Conservation (phyloP, 2,797 vertebrate species). For the Nothura maculosa region DNA sequence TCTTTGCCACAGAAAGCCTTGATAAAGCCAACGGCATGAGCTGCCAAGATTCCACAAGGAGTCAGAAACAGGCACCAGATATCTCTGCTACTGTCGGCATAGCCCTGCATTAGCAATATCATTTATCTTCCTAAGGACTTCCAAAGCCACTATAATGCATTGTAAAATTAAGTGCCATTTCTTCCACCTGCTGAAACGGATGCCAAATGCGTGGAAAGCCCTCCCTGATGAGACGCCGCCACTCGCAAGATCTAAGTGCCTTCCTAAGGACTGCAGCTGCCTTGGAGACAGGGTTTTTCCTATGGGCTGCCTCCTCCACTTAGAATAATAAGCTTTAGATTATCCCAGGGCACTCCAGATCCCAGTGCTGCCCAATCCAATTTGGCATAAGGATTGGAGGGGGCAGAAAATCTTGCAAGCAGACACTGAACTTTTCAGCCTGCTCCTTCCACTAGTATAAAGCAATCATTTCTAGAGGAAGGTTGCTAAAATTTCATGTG, state of each 20-base stretch:
- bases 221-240: background rate
- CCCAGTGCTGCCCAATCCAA: conserved; percentile 36
- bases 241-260: background rate
- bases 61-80: conserved; percentile 39
- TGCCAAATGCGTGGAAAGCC: conserved; percentile 11
- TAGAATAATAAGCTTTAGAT: conserved; percentile 66
- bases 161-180: conserved; percentile 58
- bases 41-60: conserved; percentile 68
- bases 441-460: background rate
- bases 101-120: conserved; percentile 22
- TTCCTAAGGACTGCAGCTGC: conserved; percentile 35
- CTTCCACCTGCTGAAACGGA: conserved; percentile 39
- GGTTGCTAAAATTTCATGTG: background rate
- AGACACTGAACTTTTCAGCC: background rate
- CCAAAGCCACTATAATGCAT: conserved; percentile 28
- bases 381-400: conserved; percentile 14
- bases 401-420: background rate
- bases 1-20: conserved; percentile 51
- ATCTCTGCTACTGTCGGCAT: conserved; percentile 3
- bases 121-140: conserved; percentile 53
- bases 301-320: conserved; percentile 51
- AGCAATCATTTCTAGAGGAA: background rate
- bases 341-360: conserved; percentile 41
- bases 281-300: background rate
- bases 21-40: conserved; percentile 56